Conservation (phyloP, 1,140 invertebrate species). For the Tribolium madens region DNA sequence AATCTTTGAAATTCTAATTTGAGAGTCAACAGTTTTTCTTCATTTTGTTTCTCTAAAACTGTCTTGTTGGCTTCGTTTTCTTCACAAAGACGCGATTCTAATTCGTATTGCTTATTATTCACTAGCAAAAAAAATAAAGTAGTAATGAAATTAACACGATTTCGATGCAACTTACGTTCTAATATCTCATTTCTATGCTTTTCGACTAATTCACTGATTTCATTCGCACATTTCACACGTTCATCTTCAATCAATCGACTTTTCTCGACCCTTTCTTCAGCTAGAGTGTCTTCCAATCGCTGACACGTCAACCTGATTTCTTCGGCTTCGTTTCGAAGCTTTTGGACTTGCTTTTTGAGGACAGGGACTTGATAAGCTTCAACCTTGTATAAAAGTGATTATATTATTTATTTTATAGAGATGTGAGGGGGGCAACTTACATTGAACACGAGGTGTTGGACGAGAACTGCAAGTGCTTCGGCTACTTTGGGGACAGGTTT, state of each 20-base stretch:
- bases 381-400: slow-evolving; percentile 65
- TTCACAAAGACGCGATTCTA: slow-evolving; percentile 51
- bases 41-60: slow-evolving; percentile 55
- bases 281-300: slow-evolving; percentile 69
- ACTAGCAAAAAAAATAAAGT: slow-evolving; percentile 52
- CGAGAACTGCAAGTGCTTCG: slow-evolving; percentile 77
- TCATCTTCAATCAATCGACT: slow-evolving; percentile 59
- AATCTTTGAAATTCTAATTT: slow-evolving; percentile 61
- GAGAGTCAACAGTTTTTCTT: slow-evolving; percentile 58
- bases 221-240: slow-evolving; percentile 51
- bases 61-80: slow-evolving; percentile 55
- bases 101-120: slow-evolving; percentile 58
- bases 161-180: slow-evolving; percentile 60
- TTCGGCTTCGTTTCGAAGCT: slow-evolving; percentile 68
- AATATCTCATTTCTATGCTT: slow-evolving; percentile 59
- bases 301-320: slow-evolving; percentile 68
- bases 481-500: slow-evolving; percentile 67
- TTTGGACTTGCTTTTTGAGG: slow-evolving; percentile 69
- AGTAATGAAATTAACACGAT: slow-evolving; percentile 24
- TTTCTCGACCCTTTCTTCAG: slow-evolving; percentile 64
- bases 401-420: too few relatives aligned
- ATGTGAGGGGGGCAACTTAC: slow-evolving; percentile 69
- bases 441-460: slow-evolving; percentile 79
- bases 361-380: slow-evolving; percentile 71
- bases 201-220: slow-evolving; percentile 59